A percentile compares a stretch with the other conserved stretches of the same genome.
phyloP scores from a whole-genome alignment of 2,797 vertebrate species.

The Taeniopygia guttata region DNA sequence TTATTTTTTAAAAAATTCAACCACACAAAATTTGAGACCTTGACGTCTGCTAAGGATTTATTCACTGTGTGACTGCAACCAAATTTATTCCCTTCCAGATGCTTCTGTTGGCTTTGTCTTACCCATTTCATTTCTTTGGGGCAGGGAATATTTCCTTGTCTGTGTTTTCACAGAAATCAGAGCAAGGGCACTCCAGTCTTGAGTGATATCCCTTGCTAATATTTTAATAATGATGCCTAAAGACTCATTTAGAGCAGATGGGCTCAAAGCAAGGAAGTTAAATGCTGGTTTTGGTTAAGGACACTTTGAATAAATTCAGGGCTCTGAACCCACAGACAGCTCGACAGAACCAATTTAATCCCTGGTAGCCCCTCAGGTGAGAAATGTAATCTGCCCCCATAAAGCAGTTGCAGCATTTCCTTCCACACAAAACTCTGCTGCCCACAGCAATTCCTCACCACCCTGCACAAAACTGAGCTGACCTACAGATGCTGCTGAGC shows the following conservation, averaged over 20 bases:
- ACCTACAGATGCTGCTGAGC: neutral
- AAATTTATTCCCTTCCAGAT: slow-evolving; percentile 11
- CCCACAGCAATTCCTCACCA: neutral
- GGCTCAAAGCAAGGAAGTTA: neutral
- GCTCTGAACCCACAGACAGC: neutral
- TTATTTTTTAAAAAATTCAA: neutral
- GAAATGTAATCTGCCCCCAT: neutral
- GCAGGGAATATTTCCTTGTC: neutral
- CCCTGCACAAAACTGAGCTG: neutral
- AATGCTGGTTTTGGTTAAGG: neutral
- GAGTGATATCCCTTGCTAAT: neutral
- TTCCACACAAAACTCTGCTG: neutral
- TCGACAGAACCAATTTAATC: neutral
- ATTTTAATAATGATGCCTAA: neutral
- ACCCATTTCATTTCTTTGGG: neutral
- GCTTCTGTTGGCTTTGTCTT: slow-evolving; percentile 21
- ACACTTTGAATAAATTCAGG: neutral
- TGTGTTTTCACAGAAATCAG: slow-evolving; percentile 13
- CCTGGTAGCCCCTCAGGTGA: neutral
- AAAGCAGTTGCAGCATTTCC: neutral
- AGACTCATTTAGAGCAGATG: neutral
- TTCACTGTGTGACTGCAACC: neutral
- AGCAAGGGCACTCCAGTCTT: neutral
- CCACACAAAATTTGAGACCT: neutral
- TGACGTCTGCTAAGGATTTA: neutral